Conservation (phyloP, 2,888 invertebrate species). For the Folsomia manolachei region DNA sequence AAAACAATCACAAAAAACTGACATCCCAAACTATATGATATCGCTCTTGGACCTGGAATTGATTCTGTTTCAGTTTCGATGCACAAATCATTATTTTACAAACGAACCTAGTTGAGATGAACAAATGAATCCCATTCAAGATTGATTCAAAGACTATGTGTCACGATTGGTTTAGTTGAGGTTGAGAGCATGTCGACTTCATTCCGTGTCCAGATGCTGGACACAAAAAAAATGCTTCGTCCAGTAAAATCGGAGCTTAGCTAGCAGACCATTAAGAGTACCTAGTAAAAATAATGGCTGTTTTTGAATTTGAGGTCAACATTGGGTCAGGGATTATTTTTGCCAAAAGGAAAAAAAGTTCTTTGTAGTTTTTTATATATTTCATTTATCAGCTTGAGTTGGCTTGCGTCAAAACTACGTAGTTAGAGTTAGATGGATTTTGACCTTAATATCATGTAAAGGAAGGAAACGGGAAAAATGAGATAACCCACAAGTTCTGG, state of each 20-base stretch:
- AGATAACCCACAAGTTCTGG: neutral
- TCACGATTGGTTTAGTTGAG: too few relatives aligned
- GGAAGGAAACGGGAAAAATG: neutral
- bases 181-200: neutral
- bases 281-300: constrained; percentile 31
- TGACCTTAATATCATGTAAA: too few relatives aligned
- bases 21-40: neutral
- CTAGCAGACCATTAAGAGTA: constrained; percentile 2
- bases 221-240: constrained; percentile 16
- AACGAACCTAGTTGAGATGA: neutral
- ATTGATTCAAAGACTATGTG: neutral
- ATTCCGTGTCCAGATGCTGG: neutral
- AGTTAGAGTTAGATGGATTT: neutral
- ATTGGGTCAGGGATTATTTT: constrained; percentile 34
- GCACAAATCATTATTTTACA: neutral
- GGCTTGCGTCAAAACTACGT: neutral
- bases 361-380: neutral
- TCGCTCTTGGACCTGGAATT: too few relatives aligned
- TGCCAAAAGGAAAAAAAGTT: neutral
- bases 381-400: neutral
- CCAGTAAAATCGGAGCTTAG: constrained; percentile 11
- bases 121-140: neutral
- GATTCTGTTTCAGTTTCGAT: too few relatives aligned
- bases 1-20: neutral
- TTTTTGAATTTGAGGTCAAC: constrained; percentile 39